Percentiles rank a stretch among this genome's conserved stretches.
Conservation (phyloP, 2,888 invertebrate species). For the Aplocera efformata region DNA sequence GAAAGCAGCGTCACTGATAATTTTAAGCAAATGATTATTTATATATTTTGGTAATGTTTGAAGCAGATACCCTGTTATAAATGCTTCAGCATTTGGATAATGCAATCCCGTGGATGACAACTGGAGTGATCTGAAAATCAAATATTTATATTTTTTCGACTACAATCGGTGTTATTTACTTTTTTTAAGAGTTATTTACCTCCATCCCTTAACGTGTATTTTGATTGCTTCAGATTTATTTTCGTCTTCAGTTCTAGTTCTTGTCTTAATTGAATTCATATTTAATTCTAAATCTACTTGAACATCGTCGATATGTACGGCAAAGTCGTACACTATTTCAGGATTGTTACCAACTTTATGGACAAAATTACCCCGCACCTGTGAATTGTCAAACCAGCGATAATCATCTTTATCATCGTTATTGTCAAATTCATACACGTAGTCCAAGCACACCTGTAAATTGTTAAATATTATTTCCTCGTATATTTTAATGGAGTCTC, state of each 20-base stretch:
- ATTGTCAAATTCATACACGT: too few relatives aligned
- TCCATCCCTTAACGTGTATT: slow-evolving; percentile 39
- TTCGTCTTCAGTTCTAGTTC: neutral
- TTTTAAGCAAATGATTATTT: slow-evolving; percentile 9
- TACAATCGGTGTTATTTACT: neutral
- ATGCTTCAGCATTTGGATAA: slow-evolving; percentile 22
- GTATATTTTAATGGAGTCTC: slow-evolving; percentile 28
- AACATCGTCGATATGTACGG: slow-evolving; percentile 46
- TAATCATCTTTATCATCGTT: too few relatives aligned
- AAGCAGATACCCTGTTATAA: slow-evolving; percentile 39
- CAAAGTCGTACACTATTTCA: slow-evolving; percentile 30
- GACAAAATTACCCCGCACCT: slow-evolving; percentile 29
- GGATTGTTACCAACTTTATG: slow-evolving; percentile 4
- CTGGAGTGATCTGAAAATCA: slow-evolving; percentile 30
- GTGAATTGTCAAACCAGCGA: slow-evolving; percentile 2
- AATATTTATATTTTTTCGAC: neutral
- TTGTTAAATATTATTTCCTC: slow-evolving; percentile 48
- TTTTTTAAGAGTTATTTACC: slow-evolving; percentile 30
- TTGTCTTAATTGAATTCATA: slow-evolving; percentile 11
- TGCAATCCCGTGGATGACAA: slow-evolving; percentile 25
- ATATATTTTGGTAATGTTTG: slow-evolving; percentile 40
- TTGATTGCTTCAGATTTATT: neutral
- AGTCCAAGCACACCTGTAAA: slow-evolving; percentile 42
- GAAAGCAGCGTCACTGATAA: neutral
- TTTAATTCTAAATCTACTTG: slow-evolving; percentile 31